Evolutionary conservation across 2,888 invertebrate species (phyloP).

Genomic region (Orthonychiurus folsomi): DNA sequence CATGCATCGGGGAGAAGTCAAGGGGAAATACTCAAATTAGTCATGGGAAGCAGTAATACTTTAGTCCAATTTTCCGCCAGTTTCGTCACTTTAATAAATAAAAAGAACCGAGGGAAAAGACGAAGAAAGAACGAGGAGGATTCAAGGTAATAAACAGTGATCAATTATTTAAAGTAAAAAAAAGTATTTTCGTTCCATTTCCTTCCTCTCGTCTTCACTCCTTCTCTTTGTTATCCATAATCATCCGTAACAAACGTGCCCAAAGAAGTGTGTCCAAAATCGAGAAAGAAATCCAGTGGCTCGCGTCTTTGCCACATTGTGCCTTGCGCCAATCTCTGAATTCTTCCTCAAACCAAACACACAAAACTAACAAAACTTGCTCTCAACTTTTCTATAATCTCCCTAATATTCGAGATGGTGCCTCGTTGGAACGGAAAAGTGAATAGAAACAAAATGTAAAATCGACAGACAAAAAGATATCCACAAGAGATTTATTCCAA

Average conservation of each 20-base stretch:
- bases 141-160: constrained; percentile 8
- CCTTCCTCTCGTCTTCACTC: background rate
- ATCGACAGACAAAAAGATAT: too few relatives aligned
- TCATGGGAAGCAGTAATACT: background rate
- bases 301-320: constrained; percentile 18
- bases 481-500: too few relatives aligned
- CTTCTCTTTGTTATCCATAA: constrained; percentile 19
- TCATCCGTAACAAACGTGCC: constrained; percentile 23
- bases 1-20: background rate
- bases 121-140: constrained; percentile 9
- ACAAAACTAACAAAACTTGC: too few relatives aligned
- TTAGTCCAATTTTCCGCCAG: background rate
- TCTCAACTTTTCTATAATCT: too few relatives aligned
- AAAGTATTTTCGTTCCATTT: background rate
- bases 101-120: background rate
- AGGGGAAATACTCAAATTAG: background rate
- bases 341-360: too few relatives aligned
- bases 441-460: too few relatives aligned
- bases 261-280: constrained; percentile 21
- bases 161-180: constrained; percentile 6
- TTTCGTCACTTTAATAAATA: background rate
- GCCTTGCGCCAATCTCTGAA: too few relatives aligned
- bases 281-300: constrained; percentile 14
- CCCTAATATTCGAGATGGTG: too few relatives aligned
- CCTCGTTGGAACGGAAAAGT: too few relatives aligned